Evolutionary conservation across 2,113 vertebrate genomes (phyloP).

Genomic region (Mus pahari): DNA sequence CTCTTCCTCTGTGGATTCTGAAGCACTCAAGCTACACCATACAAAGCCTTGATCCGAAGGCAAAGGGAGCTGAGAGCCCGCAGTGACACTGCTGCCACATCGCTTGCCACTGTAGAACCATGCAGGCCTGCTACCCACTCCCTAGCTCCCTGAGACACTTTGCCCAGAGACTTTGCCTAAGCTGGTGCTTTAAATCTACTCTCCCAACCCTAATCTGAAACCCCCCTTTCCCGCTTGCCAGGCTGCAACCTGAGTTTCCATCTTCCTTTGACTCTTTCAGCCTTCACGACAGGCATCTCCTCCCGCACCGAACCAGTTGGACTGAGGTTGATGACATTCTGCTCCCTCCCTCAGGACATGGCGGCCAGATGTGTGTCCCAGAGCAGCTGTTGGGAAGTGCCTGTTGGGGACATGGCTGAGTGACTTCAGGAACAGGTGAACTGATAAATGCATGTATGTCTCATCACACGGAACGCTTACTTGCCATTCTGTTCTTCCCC

Average conservation of each 20-base stretch:
- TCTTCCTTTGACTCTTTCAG: neutral
- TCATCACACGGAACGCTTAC: neutral
- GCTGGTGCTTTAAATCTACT: neutral
- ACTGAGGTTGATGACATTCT: neutral
- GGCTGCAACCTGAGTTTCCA: neutral
- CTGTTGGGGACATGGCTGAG: neutral
- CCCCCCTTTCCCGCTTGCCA: neutral
- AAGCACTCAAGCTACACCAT: neutral
- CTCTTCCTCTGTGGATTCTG: neutral
- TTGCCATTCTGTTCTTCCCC: neutral
- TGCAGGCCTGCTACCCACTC: neutral
- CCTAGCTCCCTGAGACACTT: neutral
- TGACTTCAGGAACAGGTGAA: neutral
- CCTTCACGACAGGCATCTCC: neutral
- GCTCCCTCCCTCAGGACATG: neutral
- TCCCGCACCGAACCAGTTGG: neutral
- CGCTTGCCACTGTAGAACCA: neutral
- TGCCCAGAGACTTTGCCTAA: neutral
- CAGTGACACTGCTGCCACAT: neutral
- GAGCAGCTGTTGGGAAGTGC: neutral
- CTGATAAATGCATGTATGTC: neutral
- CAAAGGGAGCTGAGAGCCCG: neutral
- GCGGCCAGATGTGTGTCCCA: neutral
- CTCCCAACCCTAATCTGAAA: neutral
- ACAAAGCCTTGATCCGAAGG: neutral